Evolutionary conservation across 2,888 invertebrate species (phyloP), one percentile per base, ranked within the genome.

Genomic region (Ormyrus rosae): DNA sequence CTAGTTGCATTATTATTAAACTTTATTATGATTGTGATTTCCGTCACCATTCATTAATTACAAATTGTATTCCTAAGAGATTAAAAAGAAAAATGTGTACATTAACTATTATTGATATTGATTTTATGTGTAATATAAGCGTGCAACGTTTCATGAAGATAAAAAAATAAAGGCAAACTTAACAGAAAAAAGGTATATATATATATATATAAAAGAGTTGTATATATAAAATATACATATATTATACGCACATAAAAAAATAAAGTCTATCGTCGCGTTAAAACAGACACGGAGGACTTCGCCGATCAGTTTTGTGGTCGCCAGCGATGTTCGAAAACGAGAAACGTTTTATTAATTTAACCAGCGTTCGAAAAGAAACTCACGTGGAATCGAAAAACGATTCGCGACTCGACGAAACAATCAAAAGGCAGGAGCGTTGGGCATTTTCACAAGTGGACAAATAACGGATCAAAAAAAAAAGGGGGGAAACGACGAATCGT

Each of bases 81-180:
- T 71, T 80, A 69, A 63, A 73, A 51, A 67, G 53, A 70, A 58
- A n/a, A 75, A 34, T 71, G 67, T 80, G 82, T 78, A 80, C 56
- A 82, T 78, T 77, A 51, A 78, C 34, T 81, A 83, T 84, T 83
- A 85, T 84, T 85, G 83, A 86, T 85, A 87, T 86, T 86, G 83
- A 86, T 85, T 88, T 87, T 84, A 86, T 85, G 85, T 87, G 87
- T 87, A 87, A 86, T 84, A 87, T 87, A 88, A 88, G 86, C 86
- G 84, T 87, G 86, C 84, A 85, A 86, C 83, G 83, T 85, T 19
- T 81, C 84, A 84, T 81, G 83, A 84, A 83, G 84, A 61, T 19
- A 75, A 65, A 65, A 65, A 74, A 78, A 71, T 11, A 34, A 60
- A 45, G 68, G 1, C 48, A 65, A 19, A 19, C 19, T 19, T 19